These are phyloP conservation scores for Anolis sagrei DNA, from an alignment of 2,113 vertebrate species.

Conservation along the genomic window DNA sequence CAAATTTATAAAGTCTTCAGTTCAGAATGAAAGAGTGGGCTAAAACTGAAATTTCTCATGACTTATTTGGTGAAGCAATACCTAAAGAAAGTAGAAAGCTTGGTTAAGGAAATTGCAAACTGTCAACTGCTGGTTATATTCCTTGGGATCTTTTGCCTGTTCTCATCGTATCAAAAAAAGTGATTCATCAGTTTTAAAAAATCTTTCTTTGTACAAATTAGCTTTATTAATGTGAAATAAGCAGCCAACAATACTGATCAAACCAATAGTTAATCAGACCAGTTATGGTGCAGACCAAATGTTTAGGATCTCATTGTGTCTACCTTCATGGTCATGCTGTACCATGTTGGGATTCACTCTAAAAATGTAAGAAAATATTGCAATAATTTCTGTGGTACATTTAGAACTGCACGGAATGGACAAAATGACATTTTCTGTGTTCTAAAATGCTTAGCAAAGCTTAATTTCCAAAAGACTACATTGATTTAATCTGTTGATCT, in stretches of 20 bases:
- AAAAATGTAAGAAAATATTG: not conserved
- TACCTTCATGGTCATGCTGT: not conserved
- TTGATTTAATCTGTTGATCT: not conserved
- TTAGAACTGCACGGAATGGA: not conserved
- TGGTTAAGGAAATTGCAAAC: not conserved
- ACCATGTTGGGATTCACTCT: not conserved
- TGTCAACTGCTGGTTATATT: not conserved
- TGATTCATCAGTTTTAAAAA: not conserved
- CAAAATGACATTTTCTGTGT: constrained; percentile 12
- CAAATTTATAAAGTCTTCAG: no score
- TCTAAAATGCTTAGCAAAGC: not conserved
- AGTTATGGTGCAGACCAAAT: not conserved
- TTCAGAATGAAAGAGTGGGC: no score
- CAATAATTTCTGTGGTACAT: constrained; percentile 13
- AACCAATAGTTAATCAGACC: not conserved
- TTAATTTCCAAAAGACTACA: not conserved
- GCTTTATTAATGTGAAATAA: not conserved
- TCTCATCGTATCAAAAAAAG: not conserved
- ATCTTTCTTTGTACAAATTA: not conserved
- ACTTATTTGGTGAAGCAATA: no score
- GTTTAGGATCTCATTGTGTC: not conserved
- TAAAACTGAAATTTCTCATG: no score
- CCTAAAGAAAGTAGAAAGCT: no score
- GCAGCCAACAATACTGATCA: not conserved
- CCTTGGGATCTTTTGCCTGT: not conserved